A percentile compares a stretch with the other conserved stretches of the same genome.
Evolutionary conservation across 1,140 invertebrate species (phyloP).

Genomic region (Aphaenogaster floridana): DNA sequence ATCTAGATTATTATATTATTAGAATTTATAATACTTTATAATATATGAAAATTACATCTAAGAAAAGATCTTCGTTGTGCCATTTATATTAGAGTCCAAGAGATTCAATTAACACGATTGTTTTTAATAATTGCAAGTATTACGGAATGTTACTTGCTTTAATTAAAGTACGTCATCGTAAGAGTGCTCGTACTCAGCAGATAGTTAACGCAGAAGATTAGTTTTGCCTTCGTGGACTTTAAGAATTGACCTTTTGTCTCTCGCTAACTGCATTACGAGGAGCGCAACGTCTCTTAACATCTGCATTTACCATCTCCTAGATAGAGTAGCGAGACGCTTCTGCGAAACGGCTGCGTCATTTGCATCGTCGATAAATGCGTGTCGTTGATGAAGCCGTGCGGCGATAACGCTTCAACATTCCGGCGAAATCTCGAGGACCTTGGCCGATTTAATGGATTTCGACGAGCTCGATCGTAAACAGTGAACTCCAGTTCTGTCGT

Average conservation of each 20-base stretch:
- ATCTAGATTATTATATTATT: not conserved
- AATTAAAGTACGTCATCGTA: not conserved
- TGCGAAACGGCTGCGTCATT: conserved; percentile 13
- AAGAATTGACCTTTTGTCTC: conserved; percentile 13
- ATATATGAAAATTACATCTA: conserved; percentile 3
- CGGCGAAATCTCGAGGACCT: conserved; percentile 26
- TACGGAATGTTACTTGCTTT: not conserved
- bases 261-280: not conserved
- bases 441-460: conserved; percentile 36
- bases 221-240: conserved; percentile 1
- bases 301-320: conserved; percentile 16
- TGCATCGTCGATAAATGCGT: conserved; percentile 40
- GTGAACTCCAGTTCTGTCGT: not conserved
- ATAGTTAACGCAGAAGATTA: not conserved
- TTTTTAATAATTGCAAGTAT: not conserved
- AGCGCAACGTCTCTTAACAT: conserved; percentile 5
- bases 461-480: conserved; percentile 20
- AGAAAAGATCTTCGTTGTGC: not conserved
- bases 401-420: conserved; percentile 15
- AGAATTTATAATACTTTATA: not conserved
- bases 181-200: not conserved
- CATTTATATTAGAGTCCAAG: not conserved
- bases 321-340: conserved; percentile 12
- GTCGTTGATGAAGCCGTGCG: not conserved
- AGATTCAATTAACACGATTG: not conserved